phyloP scores from a whole-genome alignment of 2,797 vertebrate species.

The Coluber constrictor region DNA sequence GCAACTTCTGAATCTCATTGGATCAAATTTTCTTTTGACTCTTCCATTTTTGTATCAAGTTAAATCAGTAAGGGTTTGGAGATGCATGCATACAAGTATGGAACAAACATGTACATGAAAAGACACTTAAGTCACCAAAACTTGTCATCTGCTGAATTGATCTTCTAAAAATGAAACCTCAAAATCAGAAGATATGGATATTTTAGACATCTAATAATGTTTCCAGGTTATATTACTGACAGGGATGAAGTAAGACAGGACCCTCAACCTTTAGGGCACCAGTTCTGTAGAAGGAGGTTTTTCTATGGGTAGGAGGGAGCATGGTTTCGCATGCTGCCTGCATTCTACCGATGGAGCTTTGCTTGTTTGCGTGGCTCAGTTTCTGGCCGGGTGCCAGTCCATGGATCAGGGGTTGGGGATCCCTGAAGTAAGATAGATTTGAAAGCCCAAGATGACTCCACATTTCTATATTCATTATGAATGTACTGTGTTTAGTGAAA shows the following conservation, averaged over 20 bases:
- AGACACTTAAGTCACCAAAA: not conserved
- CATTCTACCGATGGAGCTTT: too few species aligned
- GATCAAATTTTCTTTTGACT: not conserved
- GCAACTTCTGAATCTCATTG: not conserved
- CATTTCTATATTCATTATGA: not conserved
- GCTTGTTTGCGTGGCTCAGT: too few species aligned
- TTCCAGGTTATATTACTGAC: not conserved
- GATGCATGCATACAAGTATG: not conserved
- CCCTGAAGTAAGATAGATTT: not conserved
- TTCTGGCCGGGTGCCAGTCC: too few species aligned
- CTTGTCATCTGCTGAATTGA: not conserved
- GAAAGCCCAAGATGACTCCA: not conserved
- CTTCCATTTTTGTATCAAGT: not conserved
- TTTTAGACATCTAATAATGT: not conserved
- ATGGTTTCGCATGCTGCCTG: too few species aligned
- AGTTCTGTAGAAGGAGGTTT: too few species aligned
- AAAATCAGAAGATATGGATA: not conserved
- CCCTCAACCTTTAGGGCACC: too few species aligned
- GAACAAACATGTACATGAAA: not conserved
- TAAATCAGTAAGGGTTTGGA: not conserved
- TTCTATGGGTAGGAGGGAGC: too few species aligned
- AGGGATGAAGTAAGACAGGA: not conserved
- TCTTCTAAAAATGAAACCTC: not conserved
- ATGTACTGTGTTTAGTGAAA: not conserved
- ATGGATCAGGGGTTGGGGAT: too few species aligned